phyloP scores from a whole-genome alignment of 2,113 vertebrate genomes.

The Pontoporia blainvillei region DNA sequence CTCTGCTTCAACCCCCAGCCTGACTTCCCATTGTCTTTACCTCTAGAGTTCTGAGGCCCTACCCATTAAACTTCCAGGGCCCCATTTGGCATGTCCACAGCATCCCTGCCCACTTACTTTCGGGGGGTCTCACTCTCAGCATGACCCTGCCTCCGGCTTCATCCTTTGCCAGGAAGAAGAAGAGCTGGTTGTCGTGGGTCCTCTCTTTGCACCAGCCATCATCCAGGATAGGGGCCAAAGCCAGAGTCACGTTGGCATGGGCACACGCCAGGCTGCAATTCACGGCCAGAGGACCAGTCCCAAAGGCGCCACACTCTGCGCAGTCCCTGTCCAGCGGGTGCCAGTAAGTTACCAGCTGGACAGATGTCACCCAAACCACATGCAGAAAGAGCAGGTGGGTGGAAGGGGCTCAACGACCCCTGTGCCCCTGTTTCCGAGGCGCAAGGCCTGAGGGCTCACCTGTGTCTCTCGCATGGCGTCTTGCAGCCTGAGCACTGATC shows the following conservation, averaged over 20 bases:
- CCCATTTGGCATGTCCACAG: background rate
- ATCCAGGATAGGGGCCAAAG: background rate
- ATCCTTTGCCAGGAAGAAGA: constrained; percentile 71
- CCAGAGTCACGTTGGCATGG: constrained; percentile 56
- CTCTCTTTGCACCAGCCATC: constrained; percentile 74
- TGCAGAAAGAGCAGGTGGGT: background rate
- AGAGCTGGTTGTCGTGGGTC: constrained; percentile 60
- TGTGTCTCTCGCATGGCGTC: constrained; percentile 67
- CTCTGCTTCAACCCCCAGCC: background rate
- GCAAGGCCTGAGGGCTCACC: constrained; percentile 8
- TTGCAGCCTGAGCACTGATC: constrained; percentile 72
- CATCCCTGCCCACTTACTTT: constrained; percentile 57
- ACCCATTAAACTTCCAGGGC: background rate
- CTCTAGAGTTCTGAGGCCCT: background rate
- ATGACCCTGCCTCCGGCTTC: background rate
- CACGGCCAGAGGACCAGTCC: constrained; percentile 60
- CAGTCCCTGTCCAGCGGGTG: constrained; percentile 68
- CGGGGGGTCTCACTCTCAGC: constrained; percentile 57
- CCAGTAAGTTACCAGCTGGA: background rate
- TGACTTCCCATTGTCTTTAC: background rate
- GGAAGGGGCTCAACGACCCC: background rate
- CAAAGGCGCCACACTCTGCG: constrained; percentile 75
- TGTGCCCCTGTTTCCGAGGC: background rate
- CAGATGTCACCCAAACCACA: background rate
- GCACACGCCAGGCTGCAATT: constrained; percentile 70